Conservation (phyloP, 2,797 vertebrate species). For the Synanceia verrucosa region DNA sequence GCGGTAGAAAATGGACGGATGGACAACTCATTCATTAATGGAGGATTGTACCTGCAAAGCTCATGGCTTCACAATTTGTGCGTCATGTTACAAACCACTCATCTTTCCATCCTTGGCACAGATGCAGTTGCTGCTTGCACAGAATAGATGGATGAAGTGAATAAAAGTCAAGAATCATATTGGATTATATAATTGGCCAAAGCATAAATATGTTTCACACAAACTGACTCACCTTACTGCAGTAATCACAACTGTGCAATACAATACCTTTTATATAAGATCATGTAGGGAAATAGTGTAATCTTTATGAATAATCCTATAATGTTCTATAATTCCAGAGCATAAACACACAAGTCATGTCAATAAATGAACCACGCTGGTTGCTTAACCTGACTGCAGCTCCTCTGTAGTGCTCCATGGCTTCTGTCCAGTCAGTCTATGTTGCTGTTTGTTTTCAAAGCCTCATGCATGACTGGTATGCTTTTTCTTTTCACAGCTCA, state of each 20-base stretch:
- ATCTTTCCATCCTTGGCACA: background rate
- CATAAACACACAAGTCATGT: background rate
- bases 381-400: background rate
- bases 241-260: background rate
- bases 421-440: background rate
- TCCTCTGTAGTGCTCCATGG: background rate
- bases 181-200: background rate
- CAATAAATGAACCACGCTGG: background rate
- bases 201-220: background rate
- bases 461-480: background rate
- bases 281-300: background rate
- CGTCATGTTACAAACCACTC: background rate
- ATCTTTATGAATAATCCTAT: too few species aligned
- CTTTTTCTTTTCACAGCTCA: background rate
- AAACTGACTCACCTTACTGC: background rate
- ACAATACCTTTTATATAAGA: background rate
- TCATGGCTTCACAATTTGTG: background rate
- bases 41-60: too few species aligned
- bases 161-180: background rate
- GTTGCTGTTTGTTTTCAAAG: constrained; percentile 1
- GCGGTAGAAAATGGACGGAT: too few species aligned
- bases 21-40: too few species aligned
- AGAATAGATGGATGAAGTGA: background rate
- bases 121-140: background rate
- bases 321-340: background rate